These are phyloP conservation scores for Dicrurus megarhynchus DNA, from an alignment of 2,113 vertebrate genomes.

Conservation along the genomic window DNA sequence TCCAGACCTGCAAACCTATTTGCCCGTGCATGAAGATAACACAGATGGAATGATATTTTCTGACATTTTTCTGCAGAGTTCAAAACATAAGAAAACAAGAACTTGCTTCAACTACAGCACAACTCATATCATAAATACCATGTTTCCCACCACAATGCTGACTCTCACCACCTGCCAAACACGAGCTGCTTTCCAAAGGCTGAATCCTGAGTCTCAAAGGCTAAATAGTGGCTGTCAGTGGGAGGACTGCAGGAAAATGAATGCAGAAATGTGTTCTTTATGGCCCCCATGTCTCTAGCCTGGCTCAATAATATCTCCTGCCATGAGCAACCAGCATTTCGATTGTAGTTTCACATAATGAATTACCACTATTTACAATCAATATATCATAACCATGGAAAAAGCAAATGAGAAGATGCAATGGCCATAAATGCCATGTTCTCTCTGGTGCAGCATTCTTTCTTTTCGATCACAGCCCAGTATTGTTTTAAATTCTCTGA, in stretches of 20 bases:
- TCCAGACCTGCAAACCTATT: not conserved
- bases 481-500: not conserved
- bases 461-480: not conserved
- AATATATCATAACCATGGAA: conserved; percentile 14
- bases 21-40: not conserved
- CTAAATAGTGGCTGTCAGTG: conserved; percentile 7
- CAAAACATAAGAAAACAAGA: not conserved
- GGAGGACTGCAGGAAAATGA: not conserved
- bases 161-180: not conserved
- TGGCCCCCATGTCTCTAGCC: not conserved
- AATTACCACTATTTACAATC: not conserved
- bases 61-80: not conserved
- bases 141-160: not conserved
- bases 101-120: not conserved
- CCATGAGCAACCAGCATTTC: conserved; percentile 1
- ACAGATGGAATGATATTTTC: not conserved
- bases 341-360: conserved; percentile 14
- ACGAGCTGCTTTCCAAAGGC: not conserved
- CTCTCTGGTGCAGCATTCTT: not conserved
- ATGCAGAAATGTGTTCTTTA: conserved; percentile 2
- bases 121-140: not conserved
- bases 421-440: not conserved
- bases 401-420: conserved; percentile 9
- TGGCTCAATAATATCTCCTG: not conserved
- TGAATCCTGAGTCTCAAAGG: conserved; percentile 8